Percentiles rank a stretch among this genome's conserved stretches.
These are phyloP conservation scores for Anthopleura sola DNA, from an alignment of 64 coral and sea anemone genomes.

Conservation along the genomic window DNA sequence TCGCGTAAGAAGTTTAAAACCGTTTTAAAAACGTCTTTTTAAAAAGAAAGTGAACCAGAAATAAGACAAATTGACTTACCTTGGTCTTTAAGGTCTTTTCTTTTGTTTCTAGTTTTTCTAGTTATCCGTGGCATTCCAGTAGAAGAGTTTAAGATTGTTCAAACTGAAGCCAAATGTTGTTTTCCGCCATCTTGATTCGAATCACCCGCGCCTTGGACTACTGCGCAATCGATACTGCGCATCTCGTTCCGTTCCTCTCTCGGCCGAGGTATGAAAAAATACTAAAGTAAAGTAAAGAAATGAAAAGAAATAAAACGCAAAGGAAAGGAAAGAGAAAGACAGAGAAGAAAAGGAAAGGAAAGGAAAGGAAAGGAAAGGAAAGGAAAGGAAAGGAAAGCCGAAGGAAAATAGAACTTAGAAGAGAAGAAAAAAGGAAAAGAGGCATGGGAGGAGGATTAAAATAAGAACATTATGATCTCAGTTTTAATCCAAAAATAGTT, in stretches of 20 bases:
- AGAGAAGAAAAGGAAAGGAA: background rate
- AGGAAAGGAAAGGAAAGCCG: no score
- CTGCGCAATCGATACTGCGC: slow-evolving; percentile 13
- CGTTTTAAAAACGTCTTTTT: background rate
- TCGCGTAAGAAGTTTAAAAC: background rate
- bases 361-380: no score
- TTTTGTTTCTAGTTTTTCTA: background rate
- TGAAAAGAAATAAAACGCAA: background rate
- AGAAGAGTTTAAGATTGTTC: background rate
- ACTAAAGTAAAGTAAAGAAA: background rate
- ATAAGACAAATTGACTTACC: background rate
- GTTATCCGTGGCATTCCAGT: slow-evolving; percentile 15
- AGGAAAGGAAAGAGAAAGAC: no score
- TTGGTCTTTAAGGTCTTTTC: background rate
- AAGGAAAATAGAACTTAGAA: no score
- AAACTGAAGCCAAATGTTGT: background rate
- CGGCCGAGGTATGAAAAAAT: background rate
- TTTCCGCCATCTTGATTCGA: slow-evolving; percentile 26
- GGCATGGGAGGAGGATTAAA: no score
- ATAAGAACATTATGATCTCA: no score
- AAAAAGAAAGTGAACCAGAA: background rate
- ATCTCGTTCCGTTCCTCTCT: background rate
- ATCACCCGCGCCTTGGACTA: slow-evolving; percentile 2
- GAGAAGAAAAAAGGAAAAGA: no score
- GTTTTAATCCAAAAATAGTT: no score